A percentile compares a stretch with the other conserved stretches of the same genome.
Conservation (phyloP, 92 coral and sea anemone species). For the Porites evermanni region DNA sequence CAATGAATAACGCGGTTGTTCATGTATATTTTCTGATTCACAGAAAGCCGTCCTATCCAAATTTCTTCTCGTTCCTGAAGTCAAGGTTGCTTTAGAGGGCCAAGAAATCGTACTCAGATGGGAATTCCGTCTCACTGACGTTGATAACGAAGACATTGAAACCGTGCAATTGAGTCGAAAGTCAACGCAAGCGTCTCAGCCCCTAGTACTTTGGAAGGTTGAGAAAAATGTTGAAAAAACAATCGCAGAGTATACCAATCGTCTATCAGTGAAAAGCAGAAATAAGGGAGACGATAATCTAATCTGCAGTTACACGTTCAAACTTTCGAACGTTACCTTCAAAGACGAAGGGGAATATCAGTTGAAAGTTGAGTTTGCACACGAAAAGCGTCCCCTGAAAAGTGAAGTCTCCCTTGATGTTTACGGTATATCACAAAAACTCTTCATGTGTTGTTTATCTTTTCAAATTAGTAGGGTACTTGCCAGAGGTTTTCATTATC, state of each 20-base stretch:
- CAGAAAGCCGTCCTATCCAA: not conserved
- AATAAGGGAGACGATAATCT: not conserved
- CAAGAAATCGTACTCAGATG: not conserved
- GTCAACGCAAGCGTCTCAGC: not conserved
- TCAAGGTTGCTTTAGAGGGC: not conserved
- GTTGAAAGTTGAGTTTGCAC: not conserved
- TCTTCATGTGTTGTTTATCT: not conserved
- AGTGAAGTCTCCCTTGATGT: constrained; percentile 1
- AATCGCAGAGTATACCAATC: not conserved
- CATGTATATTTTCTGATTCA: not conserved
- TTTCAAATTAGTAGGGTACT: no score
- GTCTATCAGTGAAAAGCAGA: not conserved
- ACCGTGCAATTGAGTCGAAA: not conserved
- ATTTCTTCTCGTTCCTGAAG: not conserved
- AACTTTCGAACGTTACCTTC: constrained; percentile 1
- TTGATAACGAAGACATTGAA: not conserved
- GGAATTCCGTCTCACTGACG: constrained; percentile 4
- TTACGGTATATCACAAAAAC: not conserved
- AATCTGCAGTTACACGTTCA: not conserved
- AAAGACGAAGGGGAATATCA: constrained; percentile 2
- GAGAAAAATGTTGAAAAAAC: not conserved
- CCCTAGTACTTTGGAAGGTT: not conserved
- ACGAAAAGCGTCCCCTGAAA: not conserved
- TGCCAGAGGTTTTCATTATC: no score
- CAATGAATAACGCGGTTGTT: no score